Conservation (phyloP, 1,140 invertebrate genomes). For the Tyrophagus putrescentiae region DNA sequence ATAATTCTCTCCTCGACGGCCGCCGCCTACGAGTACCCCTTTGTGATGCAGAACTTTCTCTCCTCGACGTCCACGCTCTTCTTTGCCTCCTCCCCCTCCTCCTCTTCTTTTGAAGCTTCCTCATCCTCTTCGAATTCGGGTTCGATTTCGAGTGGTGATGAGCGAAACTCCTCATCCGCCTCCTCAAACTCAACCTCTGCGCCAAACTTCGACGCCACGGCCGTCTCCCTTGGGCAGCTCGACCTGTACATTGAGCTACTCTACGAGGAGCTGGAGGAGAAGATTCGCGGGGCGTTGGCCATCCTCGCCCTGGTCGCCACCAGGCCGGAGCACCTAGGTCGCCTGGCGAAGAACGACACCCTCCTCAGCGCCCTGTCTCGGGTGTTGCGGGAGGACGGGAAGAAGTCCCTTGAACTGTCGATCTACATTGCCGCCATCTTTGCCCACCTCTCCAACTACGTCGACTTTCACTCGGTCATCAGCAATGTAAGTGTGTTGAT, state of each 20-base stretch:
- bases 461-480: conserved; percentile 82
- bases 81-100: no score
- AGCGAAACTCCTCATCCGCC: no score
- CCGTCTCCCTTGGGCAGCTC: conserved; percentile 26
- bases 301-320: conserved; percentile 69
- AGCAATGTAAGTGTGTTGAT: conserved; percentile 39
- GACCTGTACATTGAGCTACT: conserved; percentile 89
- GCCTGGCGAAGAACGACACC: conserved; percentile 86
- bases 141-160: no score
- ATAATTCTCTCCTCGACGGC: not conserved
- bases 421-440: conserved; percentile 94
- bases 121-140: no score
- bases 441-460: conserved; percentile 92
- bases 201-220: not conserved
- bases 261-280: conserved; percentile 85
- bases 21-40: not conserved
- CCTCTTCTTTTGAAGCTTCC: no score
- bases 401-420: conserved; percentile 81
- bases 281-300: conserved; percentile 76
- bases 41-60: conserved; percentile 5
- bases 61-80: not conserved
- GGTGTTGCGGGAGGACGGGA: conserved; percentile 91
- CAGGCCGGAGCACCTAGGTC: conserved; percentile 82
- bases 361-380: conserved; percentile 81
- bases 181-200: no score